Evolutionary conservation across 2,113 vertebrate species (phyloP).

Genomic region (Equus quagga): DNA sequence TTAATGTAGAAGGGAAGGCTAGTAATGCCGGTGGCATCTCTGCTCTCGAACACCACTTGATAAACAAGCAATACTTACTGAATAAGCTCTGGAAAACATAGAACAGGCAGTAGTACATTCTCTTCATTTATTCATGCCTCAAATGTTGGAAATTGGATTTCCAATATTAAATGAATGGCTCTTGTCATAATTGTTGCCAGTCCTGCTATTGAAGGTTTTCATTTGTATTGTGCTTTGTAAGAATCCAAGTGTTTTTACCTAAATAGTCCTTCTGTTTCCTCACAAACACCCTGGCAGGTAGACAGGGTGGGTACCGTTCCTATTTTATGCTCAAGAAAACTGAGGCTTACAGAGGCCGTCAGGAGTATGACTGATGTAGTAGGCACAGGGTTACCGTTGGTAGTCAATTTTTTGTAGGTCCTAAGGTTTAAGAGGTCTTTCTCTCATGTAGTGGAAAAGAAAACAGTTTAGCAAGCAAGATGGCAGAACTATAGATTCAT

Average conservation of each 20-base stretch:
- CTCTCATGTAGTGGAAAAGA: background rate
- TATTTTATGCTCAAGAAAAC: background rate
- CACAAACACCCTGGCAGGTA: background rate
- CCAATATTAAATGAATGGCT: background rate
- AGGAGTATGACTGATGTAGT: background rate
- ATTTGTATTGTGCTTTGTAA: background rate
- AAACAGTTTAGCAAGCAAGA: background rate
- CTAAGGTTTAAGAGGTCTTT: background rate
- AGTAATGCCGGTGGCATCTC: background rate
- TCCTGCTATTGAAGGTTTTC: background rate
- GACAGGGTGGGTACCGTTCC: rapidly evolving
- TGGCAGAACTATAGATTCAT: too few relatives aligned
- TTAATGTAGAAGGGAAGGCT: background rate
- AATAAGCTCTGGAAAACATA: background rate
- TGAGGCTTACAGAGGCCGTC: background rate
- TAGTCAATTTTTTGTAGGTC: background rate
- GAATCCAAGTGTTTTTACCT: background rate
- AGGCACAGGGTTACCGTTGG: background rate
- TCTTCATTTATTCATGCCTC: background rate
- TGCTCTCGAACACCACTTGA: background rate
- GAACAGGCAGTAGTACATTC: background rate
- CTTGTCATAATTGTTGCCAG: background rate
- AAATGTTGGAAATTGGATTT: background rate
- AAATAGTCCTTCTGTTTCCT: background rate
- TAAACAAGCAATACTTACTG: background rate